Evolutionary conservation across 2,797 vertebrate species (phyloP), one percentile per base, ranked within the genome.

Genomic region (Perodicticus potto): DNA sequence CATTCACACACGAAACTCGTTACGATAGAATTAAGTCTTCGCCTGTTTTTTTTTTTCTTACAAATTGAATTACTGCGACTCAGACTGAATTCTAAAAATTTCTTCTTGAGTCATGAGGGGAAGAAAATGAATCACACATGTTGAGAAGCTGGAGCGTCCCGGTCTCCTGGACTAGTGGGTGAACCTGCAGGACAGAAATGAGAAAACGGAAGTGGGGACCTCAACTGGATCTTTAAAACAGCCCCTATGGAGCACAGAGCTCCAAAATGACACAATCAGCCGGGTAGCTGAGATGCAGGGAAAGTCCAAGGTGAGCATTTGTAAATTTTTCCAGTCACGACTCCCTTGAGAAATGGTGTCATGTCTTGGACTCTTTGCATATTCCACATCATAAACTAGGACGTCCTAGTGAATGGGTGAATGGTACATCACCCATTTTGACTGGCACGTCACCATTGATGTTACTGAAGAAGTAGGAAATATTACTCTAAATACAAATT

Each of bases 41-140:
- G 84, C 85, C 85, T 73, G 69, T 69, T 91, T 69, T 82, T 69
- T 82, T 76, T 69, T 82, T 80, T 86, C 73, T 65, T 89, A 57
- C 72, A 97, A 97, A 96, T 92, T 92, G 73, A 93, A 97, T 97
- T 95, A 95, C 85, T 37, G 82, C 82, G 87, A n/a, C 87, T 86
- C 87, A 69, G 93, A 86, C 0, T 95, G 93, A 95, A 97, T 95
- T 95, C 70, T 97, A 70, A 93, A 96, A 96, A 69, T 85, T 76
- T 94, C 84, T 77, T 96, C 91, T 91, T 84, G 96, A 80, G 76
- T 94, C 93, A 91, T 73, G 70, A 63, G 8, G 9, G 34, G 82
- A 87, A 37, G 80, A 94, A 96, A 97, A 96, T 87, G 91, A 95
- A 73, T 93, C 74, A 43, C 92, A 96, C 0, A 63, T 96, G 94